Conservation (phyloP, 2,113 vertebrate species). For the Damaliscus lunatus region DNA sequence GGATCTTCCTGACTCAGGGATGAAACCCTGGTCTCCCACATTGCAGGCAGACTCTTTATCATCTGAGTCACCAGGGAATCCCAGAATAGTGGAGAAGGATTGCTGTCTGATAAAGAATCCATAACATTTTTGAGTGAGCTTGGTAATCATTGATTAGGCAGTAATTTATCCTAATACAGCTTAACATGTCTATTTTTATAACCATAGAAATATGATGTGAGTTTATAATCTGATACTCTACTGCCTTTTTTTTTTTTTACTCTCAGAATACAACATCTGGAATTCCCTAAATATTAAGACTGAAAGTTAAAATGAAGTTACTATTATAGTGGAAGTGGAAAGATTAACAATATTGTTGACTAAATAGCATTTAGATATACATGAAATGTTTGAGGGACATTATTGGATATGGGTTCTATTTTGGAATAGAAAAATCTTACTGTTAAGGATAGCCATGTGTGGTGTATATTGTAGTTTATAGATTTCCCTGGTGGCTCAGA, state of each 20-base stretch:
- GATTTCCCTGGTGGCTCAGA: background rate
- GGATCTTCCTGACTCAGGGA: background rate
- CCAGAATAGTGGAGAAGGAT: background rate
- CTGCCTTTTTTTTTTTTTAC: background rate
- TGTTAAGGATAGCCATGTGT: background rate
- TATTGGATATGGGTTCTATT: background rate
- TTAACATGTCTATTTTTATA: background rate
- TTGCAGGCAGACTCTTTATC: background rate
- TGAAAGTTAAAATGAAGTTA: background rate
- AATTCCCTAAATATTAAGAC: background rate
- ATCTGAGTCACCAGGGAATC: background rate
- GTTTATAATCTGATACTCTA: background rate
- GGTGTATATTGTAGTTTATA: background rate
- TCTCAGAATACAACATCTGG: background rate
- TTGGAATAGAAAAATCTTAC: background rate
- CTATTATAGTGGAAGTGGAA: background rate
- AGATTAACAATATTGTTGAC: background rate
- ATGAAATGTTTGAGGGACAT: background rate
- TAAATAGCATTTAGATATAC: background rate
- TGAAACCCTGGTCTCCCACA: background rate
- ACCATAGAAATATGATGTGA: background rate
- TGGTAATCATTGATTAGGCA: background rate
- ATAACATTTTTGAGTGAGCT: background rate
- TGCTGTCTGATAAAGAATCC: background rate
- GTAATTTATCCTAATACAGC: background rate